Base-by-base conservation (phyloP, 2,888 invertebrate genomes). In the Nemurella pictetii region DNA sequence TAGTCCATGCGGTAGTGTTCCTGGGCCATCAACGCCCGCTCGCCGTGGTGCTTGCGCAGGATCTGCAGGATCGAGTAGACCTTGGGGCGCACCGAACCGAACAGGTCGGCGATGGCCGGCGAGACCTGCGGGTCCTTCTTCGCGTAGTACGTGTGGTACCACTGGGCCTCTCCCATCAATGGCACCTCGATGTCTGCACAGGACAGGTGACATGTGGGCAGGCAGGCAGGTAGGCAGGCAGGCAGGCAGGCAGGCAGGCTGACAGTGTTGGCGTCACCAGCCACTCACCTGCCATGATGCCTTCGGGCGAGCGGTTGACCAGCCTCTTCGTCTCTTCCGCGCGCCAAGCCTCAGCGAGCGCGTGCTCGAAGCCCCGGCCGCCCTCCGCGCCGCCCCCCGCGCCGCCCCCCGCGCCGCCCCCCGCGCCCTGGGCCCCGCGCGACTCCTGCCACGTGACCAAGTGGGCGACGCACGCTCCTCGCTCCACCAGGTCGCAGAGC, bases 41-140 rank as follows among this genome's bases (percentile, higher is more conserved):
- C 88, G n/a, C 86, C 84, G 84, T 90, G 89, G 36, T 88, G 87
- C 20, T 88, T 87, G 55, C 88, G 87, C 5, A 92, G 87, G 7
- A 91, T 88, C 87, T 90, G 89, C 15, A 90, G 85, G 81, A 92
- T 89, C 15, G 90, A 89, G 86, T 91, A 91, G 83, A 92, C 90
- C 88, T 92, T 92, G 0, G 91, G 91, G 86, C 92, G 88, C 32
- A 89, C 89, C 75, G 91, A 91, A 2, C 90, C 89, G 5, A 91
- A 87, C 86, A 91, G 88, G 80, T 91, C 91, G 0, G 89, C 87
- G 29, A 90, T 87, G 2, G 90, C 88, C 5, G 90, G 90, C 86
- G 89, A 90, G 25, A 87, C 88, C 5, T 88, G 87, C 12, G 73
- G 29, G 20, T 89, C 87, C 0, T 87, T 78, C 86, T 89, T 89